Evolutionary conservation across 2,113 vertebrate species (phyloP).

Genomic region (Cynopterus brachyotis): DNA sequence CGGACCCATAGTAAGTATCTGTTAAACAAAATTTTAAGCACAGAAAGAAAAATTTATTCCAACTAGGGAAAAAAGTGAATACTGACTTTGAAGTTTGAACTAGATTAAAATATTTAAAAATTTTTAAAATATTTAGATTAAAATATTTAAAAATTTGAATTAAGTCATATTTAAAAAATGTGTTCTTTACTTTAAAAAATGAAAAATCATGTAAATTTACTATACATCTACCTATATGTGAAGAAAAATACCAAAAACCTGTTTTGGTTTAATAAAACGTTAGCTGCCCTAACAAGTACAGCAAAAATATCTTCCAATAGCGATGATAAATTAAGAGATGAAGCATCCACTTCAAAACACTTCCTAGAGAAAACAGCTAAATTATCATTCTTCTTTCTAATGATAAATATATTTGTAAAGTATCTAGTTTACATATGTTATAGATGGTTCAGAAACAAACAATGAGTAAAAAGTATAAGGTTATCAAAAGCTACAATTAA

Average conservation of each 20-base stretch:
- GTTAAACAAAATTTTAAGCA: conserved; percentile 5
- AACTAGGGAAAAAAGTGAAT: neutral
- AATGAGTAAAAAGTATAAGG: neutral
- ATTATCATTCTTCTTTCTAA: neutral
- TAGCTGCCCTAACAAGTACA: neutral
- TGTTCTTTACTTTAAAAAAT: neutral
- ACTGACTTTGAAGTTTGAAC: neutral
- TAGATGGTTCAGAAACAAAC: neutral
- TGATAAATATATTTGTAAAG: conserved; percentile 31
- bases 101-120: neutral
- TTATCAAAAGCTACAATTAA: neutral
- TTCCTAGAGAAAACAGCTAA: neutral
- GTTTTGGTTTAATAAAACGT: neutral
- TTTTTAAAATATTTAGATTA: too few relatives aligned
- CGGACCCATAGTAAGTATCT: neutral
- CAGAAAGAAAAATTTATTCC: conserved; percentile 7
- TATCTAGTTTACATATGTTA: neutral
- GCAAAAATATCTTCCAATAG: conserved; percentile 7
- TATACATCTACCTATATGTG: neutral
- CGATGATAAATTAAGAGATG: neutral
- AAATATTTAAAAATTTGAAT: neutral
- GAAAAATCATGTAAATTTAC: neutral
- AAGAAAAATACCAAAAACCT: neutral
- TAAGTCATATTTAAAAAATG: conserved; percentile 13
- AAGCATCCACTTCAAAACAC: neutral